Evolutionary conservation across 2,113 vertebrate genomes (phyloP), one percentile per base, ranked within the genome.

Genomic region (Rana temporaria): DNA sequence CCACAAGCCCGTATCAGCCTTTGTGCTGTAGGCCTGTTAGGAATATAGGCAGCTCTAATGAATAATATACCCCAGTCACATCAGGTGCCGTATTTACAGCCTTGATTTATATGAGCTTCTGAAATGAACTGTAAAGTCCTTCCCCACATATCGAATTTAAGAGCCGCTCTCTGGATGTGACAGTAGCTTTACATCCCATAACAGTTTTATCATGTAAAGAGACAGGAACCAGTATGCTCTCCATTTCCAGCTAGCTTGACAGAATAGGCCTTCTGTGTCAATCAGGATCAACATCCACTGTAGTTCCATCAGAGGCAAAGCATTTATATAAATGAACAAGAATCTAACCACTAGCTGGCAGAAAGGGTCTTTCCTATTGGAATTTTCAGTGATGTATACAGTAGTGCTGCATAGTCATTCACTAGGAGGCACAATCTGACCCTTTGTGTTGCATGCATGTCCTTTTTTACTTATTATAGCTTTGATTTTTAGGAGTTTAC

Each of bases 101-200:
- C 8, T 56, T 72, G 26, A 65, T 42, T 42, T 72, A 53, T 56
- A 52, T 26, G 22, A 53, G 69, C 69, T 71, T 3, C 68, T 55
- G 52, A 71, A 71, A 71, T 55, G 15, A 55, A 24, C 42, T 71
- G 14, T 26, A 18, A 65, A 65, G 26, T 24, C 68, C 24, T 63
- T 63, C 20, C 60, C 4, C 7, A 42, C 66, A 17, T 53, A 26
- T 71, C 3, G 18, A 56, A 17, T 55, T 22, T 56, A 72, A 26
- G 24, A 72, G 52, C 52, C 30, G 24, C 20, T 14, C 20, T 26
- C 20, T 24, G 69, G 14, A 72, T 30, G 52, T 72, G 22, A 72
- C 17, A 56, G 52, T 72, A 30, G 69, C 24, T 72, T 72, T 72
- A 55, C 68, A 55, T 72, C 48, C 48, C 22, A 17, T 56, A 72